Evolutionary conservation across 2,888 invertebrate species (phyloP).

Genomic region (Drosophila meridiana): DNA sequence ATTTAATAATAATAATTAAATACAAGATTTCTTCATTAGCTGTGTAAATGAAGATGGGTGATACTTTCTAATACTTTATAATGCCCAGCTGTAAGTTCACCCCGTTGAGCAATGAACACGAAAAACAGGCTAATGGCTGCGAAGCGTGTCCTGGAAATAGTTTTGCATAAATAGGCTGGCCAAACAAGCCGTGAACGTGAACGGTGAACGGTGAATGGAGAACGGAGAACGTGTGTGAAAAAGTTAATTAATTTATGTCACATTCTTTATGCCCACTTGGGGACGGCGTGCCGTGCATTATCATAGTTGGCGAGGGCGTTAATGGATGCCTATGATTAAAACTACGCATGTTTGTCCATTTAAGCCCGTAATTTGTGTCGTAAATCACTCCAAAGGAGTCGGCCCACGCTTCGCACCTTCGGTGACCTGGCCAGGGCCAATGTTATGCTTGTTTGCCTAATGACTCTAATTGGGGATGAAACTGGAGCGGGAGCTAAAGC

Average conservation of each 20-base stretch:
- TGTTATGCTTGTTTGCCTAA: slow-evolving; percentile 58
- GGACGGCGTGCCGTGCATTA: slow-evolving; percentile 33
- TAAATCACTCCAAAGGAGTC: slow-evolving; percentile 72
- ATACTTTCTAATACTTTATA: neutral
- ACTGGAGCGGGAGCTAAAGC: slow-evolving; percentile 23
- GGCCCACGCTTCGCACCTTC: slow-evolving; percentile 68
- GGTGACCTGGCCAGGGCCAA: slow-evolving; percentile 32
- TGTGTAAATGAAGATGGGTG: neutral
- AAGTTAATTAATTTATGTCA: slow-evolving; percentile 78
- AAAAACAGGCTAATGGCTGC: slow-evolving; percentile 1
- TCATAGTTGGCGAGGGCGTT: slow-evolving; percentile 46
- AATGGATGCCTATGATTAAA: slow-evolving; percentile 75
- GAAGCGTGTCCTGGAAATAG: slow-evolving; percentile 45
- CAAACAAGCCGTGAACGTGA: slow-evolving; percentile 43
- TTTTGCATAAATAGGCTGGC: slow-evolving; percentile 64
- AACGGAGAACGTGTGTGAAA: slow-evolving; percentile 59
- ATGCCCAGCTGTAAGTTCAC: slow-evolving; percentile 15
- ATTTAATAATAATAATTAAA: neutral
- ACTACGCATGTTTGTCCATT: slow-evolving; percentile 79
- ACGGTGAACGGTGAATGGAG: too few species aligned
- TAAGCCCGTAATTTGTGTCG: slow-evolving; percentile 75
- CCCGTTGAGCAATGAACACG: slow-evolving; percentile 22
- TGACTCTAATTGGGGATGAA: slow-evolving; percentile 78
- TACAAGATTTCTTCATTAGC: slow-evolving; percentile 47
- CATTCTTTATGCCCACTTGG: slow-evolving; percentile 68